phyloP scores from a whole-genome alignment of 2,797 vertebrate genomes.

The Pterois miles region DNA sequence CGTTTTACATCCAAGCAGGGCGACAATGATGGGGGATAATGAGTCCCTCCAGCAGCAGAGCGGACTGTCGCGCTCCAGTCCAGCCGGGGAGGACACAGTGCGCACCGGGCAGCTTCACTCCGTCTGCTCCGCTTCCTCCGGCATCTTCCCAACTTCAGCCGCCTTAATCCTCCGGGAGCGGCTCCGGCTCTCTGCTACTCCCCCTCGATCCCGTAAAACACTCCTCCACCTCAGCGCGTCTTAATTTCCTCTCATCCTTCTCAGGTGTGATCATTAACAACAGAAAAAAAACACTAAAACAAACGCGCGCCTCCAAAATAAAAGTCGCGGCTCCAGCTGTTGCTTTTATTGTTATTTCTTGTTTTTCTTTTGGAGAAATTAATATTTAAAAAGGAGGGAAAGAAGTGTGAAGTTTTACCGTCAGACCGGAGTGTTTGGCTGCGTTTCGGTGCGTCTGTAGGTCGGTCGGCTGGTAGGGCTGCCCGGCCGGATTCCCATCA shows the following conservation, averaged over 20 bases:
- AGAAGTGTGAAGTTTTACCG: constrained; percentile 16
- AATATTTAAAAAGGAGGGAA: not conserved
- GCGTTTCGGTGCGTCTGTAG: constrained; percentile 23
- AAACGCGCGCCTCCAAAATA: not conserved
- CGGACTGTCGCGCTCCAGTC: constrained; percentile 33
- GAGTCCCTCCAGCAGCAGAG: constrained; percentile 26
- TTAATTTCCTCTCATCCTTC: constrained; percentile 6
- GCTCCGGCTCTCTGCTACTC: not conserved
- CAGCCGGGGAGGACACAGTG: constrained; percentile 27
- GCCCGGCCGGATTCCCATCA: constrained; percentile 49
- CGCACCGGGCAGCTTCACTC: constrained; percentile 50
- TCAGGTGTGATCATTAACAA: constrained; percentile 36
- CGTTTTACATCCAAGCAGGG: constrained; percentile 34
- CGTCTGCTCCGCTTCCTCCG: constrained; percentile 27
- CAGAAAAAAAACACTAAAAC: no score
- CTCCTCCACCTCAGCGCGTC: not conserved
- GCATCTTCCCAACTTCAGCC: constrained; percentile 41
- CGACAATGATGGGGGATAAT: not conserved
- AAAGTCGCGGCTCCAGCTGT: constrained; percentile 49
- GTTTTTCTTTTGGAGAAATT: not conserved
- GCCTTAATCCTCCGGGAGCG: constrained; percentile 13
- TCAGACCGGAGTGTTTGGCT: not conserved
- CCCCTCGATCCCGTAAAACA: not conserved
- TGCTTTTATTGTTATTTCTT: not conserved
- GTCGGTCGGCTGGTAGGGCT: constrained; percentile 18